A percentile compares a stretch with the other conserved stretches of the same genome.
Evolutionary conservation across 2,113 vertebrate genomes (phyloP).

Genomic region (Rhinoptilus africanus): DNA sequence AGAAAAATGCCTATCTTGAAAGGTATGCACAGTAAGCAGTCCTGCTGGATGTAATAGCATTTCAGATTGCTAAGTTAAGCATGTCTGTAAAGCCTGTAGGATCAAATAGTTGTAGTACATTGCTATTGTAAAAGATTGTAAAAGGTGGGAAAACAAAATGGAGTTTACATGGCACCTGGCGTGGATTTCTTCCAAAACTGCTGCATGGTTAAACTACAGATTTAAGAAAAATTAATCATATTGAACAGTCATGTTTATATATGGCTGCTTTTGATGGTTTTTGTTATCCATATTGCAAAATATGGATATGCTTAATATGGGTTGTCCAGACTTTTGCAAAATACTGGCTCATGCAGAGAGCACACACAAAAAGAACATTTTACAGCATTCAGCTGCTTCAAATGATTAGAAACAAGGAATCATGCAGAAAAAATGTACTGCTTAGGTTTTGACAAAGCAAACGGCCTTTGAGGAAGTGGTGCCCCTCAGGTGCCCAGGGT

Average conservation of each 20-base stretch:
- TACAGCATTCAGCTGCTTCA: not conserved
- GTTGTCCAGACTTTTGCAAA: not conserved
- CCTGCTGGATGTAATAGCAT: not conserved
- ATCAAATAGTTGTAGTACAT: not conserved
- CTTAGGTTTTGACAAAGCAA: not conserved
- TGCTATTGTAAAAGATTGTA: not conserved
- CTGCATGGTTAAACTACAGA: not conserved
- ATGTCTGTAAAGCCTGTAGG: not conserved
- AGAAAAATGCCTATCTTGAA: not conserved
- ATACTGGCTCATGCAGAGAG: not conserved
- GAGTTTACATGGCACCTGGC: not conserved
- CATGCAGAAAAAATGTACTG: not conserved
- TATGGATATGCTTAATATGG: not conserved
- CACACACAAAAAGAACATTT: not conserved
- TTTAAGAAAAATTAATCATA: not conserved
- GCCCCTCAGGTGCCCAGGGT: not conserved
- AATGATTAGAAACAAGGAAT: not conserved
- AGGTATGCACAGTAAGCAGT: not conserved
- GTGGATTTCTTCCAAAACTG: not conserved
- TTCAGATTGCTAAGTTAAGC: not conserved
- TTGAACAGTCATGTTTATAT: not conserved
- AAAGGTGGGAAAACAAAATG: not conserved
- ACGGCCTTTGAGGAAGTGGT: rapidly evolving
- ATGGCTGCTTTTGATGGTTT: not conserved
- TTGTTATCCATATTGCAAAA: not conserved